phyloP scores from a whole-genome alignment of 2,888 invertebrate genomes.

The Leptinotarsa tumamoca region DNA sequence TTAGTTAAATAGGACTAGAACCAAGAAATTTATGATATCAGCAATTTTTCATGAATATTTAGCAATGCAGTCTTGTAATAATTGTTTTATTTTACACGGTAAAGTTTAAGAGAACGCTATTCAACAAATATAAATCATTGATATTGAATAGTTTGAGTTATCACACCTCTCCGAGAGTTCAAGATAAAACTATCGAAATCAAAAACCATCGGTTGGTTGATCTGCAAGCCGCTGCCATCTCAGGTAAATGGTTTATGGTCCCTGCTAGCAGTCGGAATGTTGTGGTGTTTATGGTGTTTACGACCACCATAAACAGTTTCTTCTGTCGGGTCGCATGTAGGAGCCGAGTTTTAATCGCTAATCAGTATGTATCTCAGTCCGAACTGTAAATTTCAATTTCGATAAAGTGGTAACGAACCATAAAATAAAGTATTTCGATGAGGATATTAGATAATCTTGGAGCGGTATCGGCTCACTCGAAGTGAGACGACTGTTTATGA shows the following conservation, averaged over 20 bases:
- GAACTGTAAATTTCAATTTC: constrained; percentile 36
- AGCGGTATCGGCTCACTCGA: neutral
- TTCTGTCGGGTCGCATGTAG: constrained; percentile 58
- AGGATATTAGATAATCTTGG: neutral
- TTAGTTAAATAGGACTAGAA: too few relatives aligned
- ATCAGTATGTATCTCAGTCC: constrained; percentile 66
- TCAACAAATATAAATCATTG: neutral
- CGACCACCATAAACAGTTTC: constrained; percentile 61
- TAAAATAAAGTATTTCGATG: constrained; percentile 8
- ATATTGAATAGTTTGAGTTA: neutral
- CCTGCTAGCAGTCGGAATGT: constrained; percentile 57
- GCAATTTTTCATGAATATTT: too few relatives aligned
- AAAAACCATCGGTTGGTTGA: neutral
- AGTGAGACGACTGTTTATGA: neutral
- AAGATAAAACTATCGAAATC: neutral
- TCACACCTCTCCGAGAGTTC: neutral
- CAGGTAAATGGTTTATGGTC: constrained; percentile 24
- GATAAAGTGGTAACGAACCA: constrained; percentile 30
- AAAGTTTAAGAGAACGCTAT: too few relatives aligned
- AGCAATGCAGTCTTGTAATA: too few relatives aligned
- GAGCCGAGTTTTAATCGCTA: constrained; percentile 56
- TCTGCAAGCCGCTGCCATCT: constrained; percentile 7
- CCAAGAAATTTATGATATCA: too few relatives aligned
- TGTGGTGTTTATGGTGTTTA: constrained; percentile 64
- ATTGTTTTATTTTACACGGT: too few relatives aligned